Evolutionary conservation across 2,797 vertebrate genomes (phyloP), one percentile per base, ranked within the genome.

Genomic region (Danio aesculapii): DNA sequence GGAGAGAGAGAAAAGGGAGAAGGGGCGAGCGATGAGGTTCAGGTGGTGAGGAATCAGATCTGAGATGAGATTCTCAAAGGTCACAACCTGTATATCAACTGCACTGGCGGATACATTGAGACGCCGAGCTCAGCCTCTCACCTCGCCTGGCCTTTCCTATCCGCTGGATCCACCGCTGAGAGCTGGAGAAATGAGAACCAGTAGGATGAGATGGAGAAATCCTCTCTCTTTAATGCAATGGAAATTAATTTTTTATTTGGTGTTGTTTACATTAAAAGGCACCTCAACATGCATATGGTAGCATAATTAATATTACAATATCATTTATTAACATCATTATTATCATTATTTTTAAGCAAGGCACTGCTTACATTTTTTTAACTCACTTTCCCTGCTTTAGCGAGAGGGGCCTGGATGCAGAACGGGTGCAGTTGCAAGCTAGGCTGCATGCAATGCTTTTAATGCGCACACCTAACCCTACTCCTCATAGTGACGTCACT

Each of bases 81-180:
- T 90, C 83, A 84, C 68, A 90, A 83, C 84, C 87, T 44, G 77
- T 88, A 86, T 83, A 85, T 77, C 55, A 77, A 61, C 70, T 80
- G 73, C 53, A 57, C 64, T 77, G 61, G 73, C 74, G 69, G 72
- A 82, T 78, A 68, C 69, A 63, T 62, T 67, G 83, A 86, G 90
- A 86, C 79, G 64, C 75, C 63, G 81, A 77, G 83, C 89, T 87
- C 84, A 69, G 84, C 66, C 77, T 85, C 77, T 83, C 82, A 78
- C 89, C 87, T 83, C 82, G 55, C 3, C 58, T 90, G 90, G 93
- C 91, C 92, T 91, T 84, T 82, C 59, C 88, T 83, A 89, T 92
- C 90, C 84, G 84, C 66, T 21, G 84, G 88, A 88, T 86, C 85
- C 84, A 49, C 75, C 16, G 73, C 79, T 57, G 77, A 84, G 85